phyloP scores from a whole-genome alignment of 2,113 vertebrate genomes.

The Typhlomys cinereus region DNA sequence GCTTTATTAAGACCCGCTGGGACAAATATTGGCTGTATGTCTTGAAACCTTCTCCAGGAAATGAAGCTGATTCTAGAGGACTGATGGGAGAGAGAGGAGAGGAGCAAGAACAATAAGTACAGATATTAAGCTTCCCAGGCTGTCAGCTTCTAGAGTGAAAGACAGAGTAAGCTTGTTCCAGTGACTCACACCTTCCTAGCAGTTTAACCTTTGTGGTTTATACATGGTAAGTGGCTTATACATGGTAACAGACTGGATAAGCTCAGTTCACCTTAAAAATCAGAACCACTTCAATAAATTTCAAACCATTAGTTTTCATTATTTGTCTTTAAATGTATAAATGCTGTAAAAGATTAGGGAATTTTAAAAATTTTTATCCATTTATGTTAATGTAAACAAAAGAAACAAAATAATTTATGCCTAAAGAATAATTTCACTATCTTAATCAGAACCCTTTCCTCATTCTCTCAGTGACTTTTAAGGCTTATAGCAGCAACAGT shows the following conservation, averaged over 20 bases:
- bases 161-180: not conserved
- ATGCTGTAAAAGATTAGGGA: not conserved
- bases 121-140: not conserved
- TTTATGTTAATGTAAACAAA: not conserved
- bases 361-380: not conserved
- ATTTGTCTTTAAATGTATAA: not conserved
- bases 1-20: not conserved
- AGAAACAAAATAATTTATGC: not conserved
- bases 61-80: not conserved
- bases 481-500: not conserved
- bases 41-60: conserved; percentile 29
- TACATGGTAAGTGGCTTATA: not conserved
- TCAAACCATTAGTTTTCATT: not conserved
- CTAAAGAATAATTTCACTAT: not conserved
- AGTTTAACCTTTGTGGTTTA: not conserved
- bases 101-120: not conserved
- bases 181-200: not conserved
- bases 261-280: not conserved
- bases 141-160: not conserved
- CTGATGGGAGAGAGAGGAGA: not conserved
- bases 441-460: not conserved
- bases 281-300: not conserved
- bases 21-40: not conserved
- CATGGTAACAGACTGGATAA: not conserved
- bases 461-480: not conserved